Evolutionary conservation across 2,797 vertebrate species (phyloP).

Genomic region (Etheostoma nigrum): DNA sequence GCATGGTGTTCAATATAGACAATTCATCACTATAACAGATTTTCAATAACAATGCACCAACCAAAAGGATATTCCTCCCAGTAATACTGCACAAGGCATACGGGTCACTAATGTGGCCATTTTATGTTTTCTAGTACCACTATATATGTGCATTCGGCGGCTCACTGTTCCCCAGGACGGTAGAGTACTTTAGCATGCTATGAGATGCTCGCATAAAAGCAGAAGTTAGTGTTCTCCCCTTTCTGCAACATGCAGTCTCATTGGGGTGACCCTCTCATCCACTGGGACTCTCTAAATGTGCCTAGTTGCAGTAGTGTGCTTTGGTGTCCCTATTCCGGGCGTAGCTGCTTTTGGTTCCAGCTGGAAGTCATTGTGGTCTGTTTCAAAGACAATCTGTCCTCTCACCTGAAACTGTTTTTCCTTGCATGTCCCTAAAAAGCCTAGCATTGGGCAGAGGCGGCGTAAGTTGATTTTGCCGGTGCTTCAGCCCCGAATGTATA

Average conservation of each 20-base stretch:
- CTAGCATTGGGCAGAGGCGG: neutral
- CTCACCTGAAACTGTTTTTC: conserved; percentile 43
- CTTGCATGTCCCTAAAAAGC: conserved; percentile 27
- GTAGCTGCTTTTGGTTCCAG: conserved; percentile 31
- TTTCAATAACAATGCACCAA: conserved; percentile 9
- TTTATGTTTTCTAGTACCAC: conserved; percentile 17
- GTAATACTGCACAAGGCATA: neutral
- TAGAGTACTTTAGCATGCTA: neutral
- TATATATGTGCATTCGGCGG: neutral
- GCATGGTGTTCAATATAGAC: conserved; percentile 2
- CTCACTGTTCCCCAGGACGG: neutral
- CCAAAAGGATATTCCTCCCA: neutral
- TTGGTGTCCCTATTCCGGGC: conserved; percentile 47
- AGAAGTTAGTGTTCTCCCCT: conserved; percentile 20
- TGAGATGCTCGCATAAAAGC: conserved; percentile 21
- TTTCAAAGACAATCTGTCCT: conserved; percentile 58
- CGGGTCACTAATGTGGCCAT: conserved; percentile 8
- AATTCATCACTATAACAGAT: conserved; percentile 12
- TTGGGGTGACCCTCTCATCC: conserved; percentile 60
- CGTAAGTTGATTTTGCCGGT: too few relatives aligned
- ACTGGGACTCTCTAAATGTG: conserved; percentile 62
- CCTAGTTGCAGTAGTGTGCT: conserved; percentile 47
- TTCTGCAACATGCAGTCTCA: conserved; percentile 46
- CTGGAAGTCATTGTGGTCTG: conserved; percentile 51
- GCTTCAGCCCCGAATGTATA: too few relatives aligned